phyloP scores from a whole-genome alignment of 1,140 invertebrate genomes.

The Rhizoglyphus robini region DNA sequence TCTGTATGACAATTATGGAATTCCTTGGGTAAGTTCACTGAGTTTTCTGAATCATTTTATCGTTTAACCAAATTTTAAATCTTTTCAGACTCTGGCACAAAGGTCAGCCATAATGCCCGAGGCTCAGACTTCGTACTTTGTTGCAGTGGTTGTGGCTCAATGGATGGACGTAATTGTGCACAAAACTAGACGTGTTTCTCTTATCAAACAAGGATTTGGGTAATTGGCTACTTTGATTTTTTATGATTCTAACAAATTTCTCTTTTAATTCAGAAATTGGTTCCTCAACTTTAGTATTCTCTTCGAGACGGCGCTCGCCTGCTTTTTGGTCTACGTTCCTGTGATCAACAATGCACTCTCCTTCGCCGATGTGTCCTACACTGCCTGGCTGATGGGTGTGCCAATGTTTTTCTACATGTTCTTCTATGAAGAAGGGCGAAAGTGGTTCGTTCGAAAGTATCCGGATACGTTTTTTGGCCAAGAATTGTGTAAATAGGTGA shows the following conservation, averaged over 20 bases:
- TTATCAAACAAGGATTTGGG: slow-evolving; percentile 1
- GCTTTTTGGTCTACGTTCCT: slow-evolving; percentile 53
- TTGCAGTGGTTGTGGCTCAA: slow-evolving; percentile 9
- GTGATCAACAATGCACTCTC: slow-evolving; percentile 48
- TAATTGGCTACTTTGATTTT: too few relatives aligned
- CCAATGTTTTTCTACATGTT: slow-evolving; percentile 5
- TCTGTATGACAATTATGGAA: neutral
- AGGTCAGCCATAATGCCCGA: neutral
- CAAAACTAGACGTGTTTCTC: neutral
- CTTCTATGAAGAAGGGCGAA: slow-evolving; percentile 12
- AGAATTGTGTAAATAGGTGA: neutral
- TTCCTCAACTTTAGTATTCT: slow-evolving; percentile 59
- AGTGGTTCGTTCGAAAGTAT: slow-evolving; percentile 7
- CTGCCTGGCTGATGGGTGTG: neutral
- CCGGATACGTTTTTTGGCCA: neutral
- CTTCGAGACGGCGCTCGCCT: slow-evolving; percentile 54
- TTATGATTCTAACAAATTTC: too few relatives aligned
- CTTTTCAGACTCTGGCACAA: neutral
- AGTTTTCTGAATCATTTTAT: neutral
- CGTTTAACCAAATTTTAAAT: neutral
- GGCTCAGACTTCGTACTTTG: slow-evolving; percentile 6
- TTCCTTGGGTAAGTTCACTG: neutral
- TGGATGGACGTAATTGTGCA: slow-evolving; percentile 14
- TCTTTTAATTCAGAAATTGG: slow-evolving; percentile 36
- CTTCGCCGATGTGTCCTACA: slow-evolving; percentile 43